phyloP scores from a whole-genome alignment of 1,140 invertebrate genomes.

The Diploscapter pachys region DNA sequence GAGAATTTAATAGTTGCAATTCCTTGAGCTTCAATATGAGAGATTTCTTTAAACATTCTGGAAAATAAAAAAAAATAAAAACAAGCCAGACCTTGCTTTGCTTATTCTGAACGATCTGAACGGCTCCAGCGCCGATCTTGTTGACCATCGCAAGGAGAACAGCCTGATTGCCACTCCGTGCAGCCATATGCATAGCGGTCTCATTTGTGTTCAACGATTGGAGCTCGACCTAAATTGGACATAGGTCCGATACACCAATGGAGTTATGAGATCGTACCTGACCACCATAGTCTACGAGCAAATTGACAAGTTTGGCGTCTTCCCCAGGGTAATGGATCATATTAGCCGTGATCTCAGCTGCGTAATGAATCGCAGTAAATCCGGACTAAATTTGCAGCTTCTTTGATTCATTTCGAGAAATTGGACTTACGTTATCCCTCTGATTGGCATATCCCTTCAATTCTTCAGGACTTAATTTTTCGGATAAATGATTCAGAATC shows the following conservation, averaged over 20 bases:
- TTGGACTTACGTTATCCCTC: slow-evolving; percentile 60
- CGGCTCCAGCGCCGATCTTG: slow-evolving; percentile 77
- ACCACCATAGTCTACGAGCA: slow-evolving; percentile 81
- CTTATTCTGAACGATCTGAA: slow-evolving; percentile 86
- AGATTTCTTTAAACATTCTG: too few species aligned
- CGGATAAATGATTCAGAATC: slow-evolving; percentile 58
- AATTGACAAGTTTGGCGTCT: slow-evolving; percentile 81
- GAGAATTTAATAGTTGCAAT: too few species aligned
- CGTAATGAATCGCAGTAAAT: slow-evolving; percentile 84
- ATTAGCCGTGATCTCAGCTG: slow-evolving; percentile 61
- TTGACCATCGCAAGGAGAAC: slow-evolving; percentile 86
- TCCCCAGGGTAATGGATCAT: slow-evolving; percentile 69
- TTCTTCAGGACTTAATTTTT: slow-evolving; percentile 24
- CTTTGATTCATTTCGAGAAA: background rate
- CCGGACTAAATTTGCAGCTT: slow-evolving; percentile 64
- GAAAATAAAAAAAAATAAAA: too few species aligned
- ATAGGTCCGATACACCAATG: slow-evolving; percentile 2
- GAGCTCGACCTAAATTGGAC: slow-evolving; percentile 19
- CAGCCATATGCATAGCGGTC: slow-evolving; percentile 90
- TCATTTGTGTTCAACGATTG: slow-evolving; percentile 65
- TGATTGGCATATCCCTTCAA: slow-evolving; percentile 61
- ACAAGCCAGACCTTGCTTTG: slow-evolving; percentile 69
- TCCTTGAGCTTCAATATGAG: too few species aligned
- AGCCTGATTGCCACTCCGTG: slow-evolving; percentile 88
- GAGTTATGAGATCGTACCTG: slow-evolving; percentile 67